Evolutionary conservation across 2,888 invertebrate genomes (phyloP).

Genomic region (Amblyteles armatorius): DNA sequence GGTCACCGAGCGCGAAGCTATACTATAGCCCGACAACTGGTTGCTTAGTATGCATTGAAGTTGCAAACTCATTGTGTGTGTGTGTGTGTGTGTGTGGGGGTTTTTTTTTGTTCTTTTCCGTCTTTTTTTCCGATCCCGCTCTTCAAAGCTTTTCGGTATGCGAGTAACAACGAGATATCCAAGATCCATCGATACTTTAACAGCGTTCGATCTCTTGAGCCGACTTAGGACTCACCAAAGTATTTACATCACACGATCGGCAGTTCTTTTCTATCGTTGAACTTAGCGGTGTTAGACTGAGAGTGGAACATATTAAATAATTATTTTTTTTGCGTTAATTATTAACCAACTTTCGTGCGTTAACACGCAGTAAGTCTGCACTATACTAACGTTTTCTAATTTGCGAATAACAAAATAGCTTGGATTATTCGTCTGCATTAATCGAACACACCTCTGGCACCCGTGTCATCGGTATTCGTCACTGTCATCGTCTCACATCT

Average conservation of each 20-base stretch:
- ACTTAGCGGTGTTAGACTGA: neutral
- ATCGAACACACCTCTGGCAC: constrained; percentile 60
- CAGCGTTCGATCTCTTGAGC: neutral
- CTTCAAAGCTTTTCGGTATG: constrained; percentile 53
- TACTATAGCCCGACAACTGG: constrained; percentile 70
- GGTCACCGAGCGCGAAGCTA: constrained; percentile 57
- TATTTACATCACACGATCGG: neutral
- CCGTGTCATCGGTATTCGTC: constrained; percentile 64
- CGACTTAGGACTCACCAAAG: neutral
- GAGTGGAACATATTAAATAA: neutral
- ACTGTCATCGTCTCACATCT: constrained; percentile 33
- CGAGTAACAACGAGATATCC: constrained; percentile 68
- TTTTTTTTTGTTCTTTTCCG: constrained; percentile 56
- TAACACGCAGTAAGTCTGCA: constrained; percentile 22
- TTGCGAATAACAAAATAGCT: constrained; percentile 48
- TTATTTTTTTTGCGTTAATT: constrained; percentile 16
- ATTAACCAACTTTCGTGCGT: constrained; percentile 4
- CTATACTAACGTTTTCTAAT: constrained; percentile 39
- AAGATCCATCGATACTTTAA: neutral
- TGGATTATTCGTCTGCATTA: constrained; percentile 49
- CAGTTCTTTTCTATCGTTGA: neutral
- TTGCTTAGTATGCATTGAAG: constrained; percentile 84
- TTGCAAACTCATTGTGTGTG: constrained; percentile 83
- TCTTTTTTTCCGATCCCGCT: constrained; percentile 10
- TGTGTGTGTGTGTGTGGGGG: constrained; percentile 74